Evolutionary conservation across 2,113 vertebrate genomes (phyloP).

Genomic region (Blennius ocellaris): DNA sequence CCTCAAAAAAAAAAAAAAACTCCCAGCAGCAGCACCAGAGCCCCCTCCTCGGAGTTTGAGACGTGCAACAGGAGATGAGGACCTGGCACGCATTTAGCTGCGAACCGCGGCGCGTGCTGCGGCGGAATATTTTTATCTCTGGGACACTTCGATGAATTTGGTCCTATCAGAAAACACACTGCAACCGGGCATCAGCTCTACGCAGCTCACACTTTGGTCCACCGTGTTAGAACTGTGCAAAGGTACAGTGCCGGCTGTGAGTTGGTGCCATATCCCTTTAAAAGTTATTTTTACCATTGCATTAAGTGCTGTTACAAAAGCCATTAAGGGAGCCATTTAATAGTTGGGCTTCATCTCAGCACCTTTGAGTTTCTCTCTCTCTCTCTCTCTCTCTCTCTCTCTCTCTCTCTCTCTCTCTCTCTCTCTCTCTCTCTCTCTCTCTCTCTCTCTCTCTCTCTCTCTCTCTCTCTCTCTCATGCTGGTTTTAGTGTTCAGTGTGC

Average conservation of each 20-base stretch:
- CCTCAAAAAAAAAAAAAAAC: too few species aligned
- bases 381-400: conserved; percentile 13
- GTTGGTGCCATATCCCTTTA: conserved; percentile 26
- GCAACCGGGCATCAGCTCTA: not conserved
- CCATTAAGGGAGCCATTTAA: conserved; percentile 32
- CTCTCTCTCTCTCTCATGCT: conserved; percentile 11
- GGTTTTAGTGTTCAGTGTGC: conserved; percentile 35
- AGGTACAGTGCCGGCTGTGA: too few species aligned
- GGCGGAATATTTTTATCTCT: conserved; percentile 29
- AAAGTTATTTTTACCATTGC: conserved; percentile 45
- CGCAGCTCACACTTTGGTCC: conserved; percentile 2
- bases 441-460: too few species aligned
- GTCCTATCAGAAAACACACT: conserved; percentile 10
- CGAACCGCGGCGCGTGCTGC: conserved; percentile 21
- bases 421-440: not conserved
- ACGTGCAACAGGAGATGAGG: conserved; percentile 77
- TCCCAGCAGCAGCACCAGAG: too few species aligned
- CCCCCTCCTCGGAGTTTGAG: conserved; percentile 49
- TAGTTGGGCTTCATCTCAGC: conserved; percentile 38
- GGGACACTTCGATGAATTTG: conserved; percentile 24
- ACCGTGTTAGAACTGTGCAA: not conserved
- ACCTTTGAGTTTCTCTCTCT: conserved; percentile 36
- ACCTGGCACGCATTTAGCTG: conserved; percentile 44
- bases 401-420: conserved; percentile 16
- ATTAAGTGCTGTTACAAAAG: conserved; percentile 35